Evolutionary conservation across 2,797 vertebrate species (phyloP).

Genomic region (Melanotaenia maccullochi): DNA sequence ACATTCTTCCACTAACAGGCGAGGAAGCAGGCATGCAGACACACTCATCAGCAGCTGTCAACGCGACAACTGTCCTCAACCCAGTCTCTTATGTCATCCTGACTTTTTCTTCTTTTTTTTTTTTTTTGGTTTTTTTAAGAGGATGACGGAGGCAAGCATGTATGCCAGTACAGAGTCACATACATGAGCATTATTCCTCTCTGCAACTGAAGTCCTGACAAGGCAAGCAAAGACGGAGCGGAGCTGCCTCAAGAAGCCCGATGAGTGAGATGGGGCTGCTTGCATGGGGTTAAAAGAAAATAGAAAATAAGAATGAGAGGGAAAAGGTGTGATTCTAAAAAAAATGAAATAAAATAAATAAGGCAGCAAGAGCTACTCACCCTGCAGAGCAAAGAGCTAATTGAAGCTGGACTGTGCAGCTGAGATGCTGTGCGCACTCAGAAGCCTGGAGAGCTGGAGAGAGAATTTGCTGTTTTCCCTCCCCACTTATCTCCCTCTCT

Average conservation of each 20-base stretch:
- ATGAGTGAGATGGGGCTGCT: constrained; percentile 8
- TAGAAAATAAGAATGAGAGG: neutral
- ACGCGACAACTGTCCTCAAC: constrained; percentile 13
- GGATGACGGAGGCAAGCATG: neutral
- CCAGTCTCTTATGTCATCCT: constrained; percentile 25
- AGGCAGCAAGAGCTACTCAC: constrained; percentile 68
- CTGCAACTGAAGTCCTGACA: constrained; percentile 41
- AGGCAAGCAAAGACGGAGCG: constrained; percentile 30
- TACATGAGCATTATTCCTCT: constrained; percentile 14
- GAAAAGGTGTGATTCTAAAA: neutral
- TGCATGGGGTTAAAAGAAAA: neutral
- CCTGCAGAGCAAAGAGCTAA: constrained; percentile 66
- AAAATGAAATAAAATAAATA: neutral
- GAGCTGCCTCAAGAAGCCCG: constrained; percentile 17
- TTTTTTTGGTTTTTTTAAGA: neutral
- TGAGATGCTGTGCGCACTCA: constrained; percentile 64
- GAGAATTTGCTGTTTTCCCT: constrained; percentile 61
- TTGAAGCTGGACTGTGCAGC: constrained; percentile 50
- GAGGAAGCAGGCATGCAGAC: constrained; percentile 8
- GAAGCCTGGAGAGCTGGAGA: constrained; percentile 52
- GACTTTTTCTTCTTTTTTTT: neutral
- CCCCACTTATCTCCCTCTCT: constrained; percentile 20
- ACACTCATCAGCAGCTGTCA: constrained; percentile 28
- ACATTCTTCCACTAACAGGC: constrained; percentile 32
- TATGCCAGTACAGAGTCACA: constrained; percentile 15